phyloP scores from a whole-genome alignment of 92 coral and sea anemone genomes.

The Parazoanthus swiftii region DNA sequence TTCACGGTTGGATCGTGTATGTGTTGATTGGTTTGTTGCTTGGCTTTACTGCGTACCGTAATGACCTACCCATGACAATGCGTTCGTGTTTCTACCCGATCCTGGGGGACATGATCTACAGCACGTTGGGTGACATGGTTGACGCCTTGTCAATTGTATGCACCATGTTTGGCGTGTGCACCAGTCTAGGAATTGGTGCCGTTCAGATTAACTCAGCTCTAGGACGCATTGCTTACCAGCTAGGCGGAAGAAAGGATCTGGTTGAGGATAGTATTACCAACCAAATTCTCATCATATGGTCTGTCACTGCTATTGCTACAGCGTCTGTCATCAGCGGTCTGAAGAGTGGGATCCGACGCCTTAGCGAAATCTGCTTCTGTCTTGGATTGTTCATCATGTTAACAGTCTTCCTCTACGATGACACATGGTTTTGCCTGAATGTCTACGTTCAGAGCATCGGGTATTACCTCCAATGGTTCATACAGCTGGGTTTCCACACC shows the following conservation, averaged over 20 bases:
- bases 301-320: constrained; percentile 84
- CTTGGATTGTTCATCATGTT: constrained; percentile 83
- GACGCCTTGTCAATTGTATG: constrained; percentile 80
- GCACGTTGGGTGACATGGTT: constrained; percentile 80
- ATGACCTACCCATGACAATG: constrained; percentile 88
- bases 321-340: constrained; percentile 85
- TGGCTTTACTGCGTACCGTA: constrained; percentile 75
- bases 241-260: background rate
- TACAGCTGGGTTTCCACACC: no score
- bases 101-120: constrained; percentile 79
- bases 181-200: constrained; percentile 90
- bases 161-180: constrained; percentile 93
- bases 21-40: constrained; percentile 78
- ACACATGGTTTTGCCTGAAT: constrained; percentile 82
- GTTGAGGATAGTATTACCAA: constrained; percentile 50
- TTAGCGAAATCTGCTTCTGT: constrained; percentile 82
- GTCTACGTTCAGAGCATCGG: constrained; percentile 74
- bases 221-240: background rate
- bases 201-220: constrained; percentile 67
- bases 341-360: constrained; percentile 81
- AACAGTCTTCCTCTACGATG: constrained; percentile 78
- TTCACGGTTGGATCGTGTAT: constrained; percentile 94
- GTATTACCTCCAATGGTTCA: constrained; percentile 77
- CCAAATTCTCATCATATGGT: constrained; percentile 87
- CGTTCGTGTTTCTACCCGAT: constrained; percentile 89